phyloP scores from a whole-genome alignment of 2,113 vertebrate species.

The Lycocorax pyrrhopterus region DNA sequence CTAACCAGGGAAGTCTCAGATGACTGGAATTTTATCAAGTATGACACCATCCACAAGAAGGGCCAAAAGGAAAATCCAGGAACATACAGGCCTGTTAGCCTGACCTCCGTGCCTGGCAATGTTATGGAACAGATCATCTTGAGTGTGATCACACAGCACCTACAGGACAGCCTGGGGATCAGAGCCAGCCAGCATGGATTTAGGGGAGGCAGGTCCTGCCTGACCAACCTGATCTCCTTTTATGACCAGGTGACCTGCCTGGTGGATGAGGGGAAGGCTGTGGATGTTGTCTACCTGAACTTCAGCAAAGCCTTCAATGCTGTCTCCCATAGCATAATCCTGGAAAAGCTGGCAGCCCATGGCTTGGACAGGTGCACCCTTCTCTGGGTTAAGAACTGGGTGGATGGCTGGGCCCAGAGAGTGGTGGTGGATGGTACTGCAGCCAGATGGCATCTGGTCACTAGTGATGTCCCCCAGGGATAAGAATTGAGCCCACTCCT shows the following conservation, averaged over 20 bases:
- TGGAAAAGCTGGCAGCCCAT: neutral
- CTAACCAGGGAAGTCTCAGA: neutral
- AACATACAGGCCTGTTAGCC: neutral
- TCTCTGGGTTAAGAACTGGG: neutral
- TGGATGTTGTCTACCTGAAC: neutral
- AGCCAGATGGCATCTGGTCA: neutral
- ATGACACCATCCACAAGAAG: neutral
- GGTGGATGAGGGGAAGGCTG: neutral
- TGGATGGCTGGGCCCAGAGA: neutral
- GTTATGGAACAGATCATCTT: neutral
- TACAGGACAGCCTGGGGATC: neutral
- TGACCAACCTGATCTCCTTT: neutral
- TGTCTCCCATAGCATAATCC: neutral
- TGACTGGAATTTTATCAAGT: neutral
- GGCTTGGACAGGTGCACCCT: neutral
- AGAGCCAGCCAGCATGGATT: neutral
- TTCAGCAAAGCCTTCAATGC: neutral
- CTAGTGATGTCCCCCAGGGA: neutral
- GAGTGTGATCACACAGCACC: neutral
- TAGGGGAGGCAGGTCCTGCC: neutral
- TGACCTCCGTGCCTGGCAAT: neutral
- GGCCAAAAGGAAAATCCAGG: neutral
- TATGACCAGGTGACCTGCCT: neutral
- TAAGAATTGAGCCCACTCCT: neutral
- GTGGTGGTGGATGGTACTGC: neutral